Base-by-base conservation (phyloP, 2,797 vertebrate genomes). In the Halcyon badia region DNA sequence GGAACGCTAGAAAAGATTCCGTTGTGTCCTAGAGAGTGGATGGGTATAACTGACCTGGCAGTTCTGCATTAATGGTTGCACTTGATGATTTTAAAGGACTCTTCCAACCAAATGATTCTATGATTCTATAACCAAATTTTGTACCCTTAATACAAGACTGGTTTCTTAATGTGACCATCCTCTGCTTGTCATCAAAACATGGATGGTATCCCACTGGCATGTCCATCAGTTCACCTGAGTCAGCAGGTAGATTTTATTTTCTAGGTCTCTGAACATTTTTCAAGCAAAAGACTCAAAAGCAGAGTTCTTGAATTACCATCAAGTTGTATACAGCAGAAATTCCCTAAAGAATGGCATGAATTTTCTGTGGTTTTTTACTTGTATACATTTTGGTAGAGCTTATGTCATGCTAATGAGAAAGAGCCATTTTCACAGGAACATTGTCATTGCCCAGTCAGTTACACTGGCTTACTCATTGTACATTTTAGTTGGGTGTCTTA, bases 311-410 rank as follows among this genome's bases (percentile, higher is more conserved):
- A 99, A 99, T 96, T 99, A 99, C 91, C 99, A 99, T 94, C 99
- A 99, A 98, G 99, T 99, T 79, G 99, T 99, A 98, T 99, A 96
- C 98, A 99, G 85, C 99, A 99, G 98, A 98, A 99, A 96, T 99
- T 99, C 95, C 99, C 99, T 58, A 99, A 98, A 98, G 99, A 99
- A 98, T 99, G 99, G 99, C 99, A 97, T 93, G 99, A 21, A 6
- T 68, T 69, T 60, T 70, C 15, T 35, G 10, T 49, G 26, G 0
- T 66, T 71, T 81, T 80, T 41, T 2, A n/a, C 90, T 66, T 91
- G 24, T 77, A 3, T 69, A 65, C 7, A n/a, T 73, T 91, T 92
- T 60, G 41, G 26, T 92, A 54, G 35, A 87, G 4, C 15, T 28
- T 85, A n/a, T 37, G 2, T 42, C 41, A 42, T 42, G 17, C 57